Percentiles rank a stretch among this genome's conserved stretches.
These are phyloP conservation scores for Apodemia hepburni DNA, from an alignment of 2,888 invertebrate genomes.

Conservation along the genomic window DNA sequence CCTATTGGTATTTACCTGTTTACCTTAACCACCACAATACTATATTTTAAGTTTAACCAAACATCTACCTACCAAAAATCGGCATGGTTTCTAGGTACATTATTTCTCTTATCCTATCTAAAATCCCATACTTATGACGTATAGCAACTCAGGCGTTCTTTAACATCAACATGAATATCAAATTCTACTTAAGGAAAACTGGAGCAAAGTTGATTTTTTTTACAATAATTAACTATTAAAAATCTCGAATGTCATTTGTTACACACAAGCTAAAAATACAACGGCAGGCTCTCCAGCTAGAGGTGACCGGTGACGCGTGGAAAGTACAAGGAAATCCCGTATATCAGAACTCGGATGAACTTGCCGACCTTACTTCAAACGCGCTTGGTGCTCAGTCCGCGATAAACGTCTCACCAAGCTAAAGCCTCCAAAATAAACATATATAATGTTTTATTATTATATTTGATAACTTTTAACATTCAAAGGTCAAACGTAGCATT, in stretches of 20 bases:
- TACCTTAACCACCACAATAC: too few relatives aligned
- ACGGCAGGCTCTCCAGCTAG: not conserved
- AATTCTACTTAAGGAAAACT: not conserved
- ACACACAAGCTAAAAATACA: not conserved
- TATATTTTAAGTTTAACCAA: too few relatives aligned
- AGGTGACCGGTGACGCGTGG: conserved; percentile 23
- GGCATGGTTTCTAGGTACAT: too few relatives aligned
- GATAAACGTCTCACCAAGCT: not conserved
- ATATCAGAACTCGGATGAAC: conserved; percentile 21
- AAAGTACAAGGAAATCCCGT: conserved; percentile 30
- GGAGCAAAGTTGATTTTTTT: not conserved
- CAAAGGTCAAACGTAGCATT: conserved; percentile 1
- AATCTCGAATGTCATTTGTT: not conserved
- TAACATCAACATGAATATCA: too few relatives aligned
- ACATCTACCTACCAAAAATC: too few relatives aligned
- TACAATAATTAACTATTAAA: not conserved
- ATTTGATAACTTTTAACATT: conserved; percentile 14
- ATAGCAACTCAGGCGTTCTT: too few relatives aligned
- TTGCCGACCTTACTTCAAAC: conserved; percentile 17
- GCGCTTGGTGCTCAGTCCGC: conserved; percentile 17
- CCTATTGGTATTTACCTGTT: too few relatives aligned
- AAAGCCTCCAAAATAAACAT: not conserved
- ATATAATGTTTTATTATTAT: conserved; percentile 10
- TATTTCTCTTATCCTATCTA: too few relatives aligned
- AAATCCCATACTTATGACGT: too few relatives aligned